phyloP scores from a whole-genome alignment of 2,888 invertebrate species.

The Amblyjoppa fuscipennis region DNA sequence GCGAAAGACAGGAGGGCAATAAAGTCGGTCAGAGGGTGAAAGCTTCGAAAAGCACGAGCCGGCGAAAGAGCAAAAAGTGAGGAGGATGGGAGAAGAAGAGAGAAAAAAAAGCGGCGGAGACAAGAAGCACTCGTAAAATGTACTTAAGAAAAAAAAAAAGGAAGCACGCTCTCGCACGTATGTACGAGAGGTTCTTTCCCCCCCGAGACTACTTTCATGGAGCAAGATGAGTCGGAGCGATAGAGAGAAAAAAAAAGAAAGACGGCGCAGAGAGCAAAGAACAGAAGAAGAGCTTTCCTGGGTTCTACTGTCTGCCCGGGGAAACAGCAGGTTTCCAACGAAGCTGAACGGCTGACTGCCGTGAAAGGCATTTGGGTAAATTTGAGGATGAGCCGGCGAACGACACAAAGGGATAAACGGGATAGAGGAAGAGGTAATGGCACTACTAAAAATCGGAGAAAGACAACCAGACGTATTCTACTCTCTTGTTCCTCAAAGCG shows the following conservation, averaged over 20 bases:
- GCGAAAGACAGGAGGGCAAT: constrained; percentile 27
- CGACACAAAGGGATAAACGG: constrained; percentile 24
- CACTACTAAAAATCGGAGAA: constrained; percentile 8
- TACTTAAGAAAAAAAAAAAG: constrained; percentile 49
- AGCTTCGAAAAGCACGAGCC: constrained; percentile 1
- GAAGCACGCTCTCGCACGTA: constrained; percentile 45
- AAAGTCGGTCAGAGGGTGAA: constrained; percentile 37
- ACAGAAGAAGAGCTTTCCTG: constrained; percentile 27
- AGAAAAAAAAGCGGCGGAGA: not conserved
- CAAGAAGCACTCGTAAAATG: constrained; percentile 45
- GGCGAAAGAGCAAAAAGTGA: constrained; percentile 14
- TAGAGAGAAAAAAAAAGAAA: constrained; percentile 1
- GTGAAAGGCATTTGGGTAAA: constrained; percentile 37
- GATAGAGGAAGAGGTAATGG: not conserved
- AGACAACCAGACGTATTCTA: not conserved
- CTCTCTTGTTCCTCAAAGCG: constrained; percentile 3
- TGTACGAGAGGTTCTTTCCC: constrained; percentile 27
- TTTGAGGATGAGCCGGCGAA: constrained; percentile 21
- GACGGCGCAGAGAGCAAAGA: constrained; percentile 15
- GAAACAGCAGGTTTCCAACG: not conserved
- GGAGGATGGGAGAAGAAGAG: not conserved
- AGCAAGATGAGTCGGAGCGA: constrained; percentile 22
- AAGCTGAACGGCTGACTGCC: constrained; percentile 24
- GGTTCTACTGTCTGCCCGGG: constrained; percentile 7
- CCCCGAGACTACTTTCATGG: constrained; percentile 27